Evolutionary conservation across 2,113 vertebrate genomes (phyloP), one percentile per base, ranked within the genome.

Genomic region (Aythya baeri): DNA sequence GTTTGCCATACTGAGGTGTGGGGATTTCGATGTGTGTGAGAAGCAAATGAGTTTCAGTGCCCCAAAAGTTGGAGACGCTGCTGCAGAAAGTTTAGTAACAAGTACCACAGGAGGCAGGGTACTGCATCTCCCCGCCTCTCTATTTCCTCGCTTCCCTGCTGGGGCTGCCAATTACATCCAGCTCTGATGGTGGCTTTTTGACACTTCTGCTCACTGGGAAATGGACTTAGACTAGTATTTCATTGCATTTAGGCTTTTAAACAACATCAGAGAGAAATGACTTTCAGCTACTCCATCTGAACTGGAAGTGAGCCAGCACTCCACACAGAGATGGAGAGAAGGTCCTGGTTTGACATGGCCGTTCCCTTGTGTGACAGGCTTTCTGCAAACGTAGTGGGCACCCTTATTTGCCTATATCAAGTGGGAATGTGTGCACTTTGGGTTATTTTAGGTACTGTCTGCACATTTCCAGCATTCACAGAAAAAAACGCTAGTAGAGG

Each of bases 231-330:
- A 74, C 83, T 92, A 88, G 84, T 82, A 76, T 96, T 91, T 84
- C 85, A 73, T 93, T 96, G 86, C 94, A 72, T 89, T 95, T 91
- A 84, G 83, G 68, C 89, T 97, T 96, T 96, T 89, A 95, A 96
- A 93, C 78, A 91, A 32, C 76, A 83, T 86, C 82, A 92, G 86
- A 95, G 61, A 93, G 58, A 93, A 96, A 91, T 89, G 31, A 88
- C 73, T 94, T 96, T 94, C 62, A 81, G 86, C 66, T 80, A 11
- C 70, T 93, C 67, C 65, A 34, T 87, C 91, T 90, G 66, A 93
- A 57, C 80, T 88, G 91, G 70, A 83, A 94, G 31, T 74, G 75
- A 89, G 71, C 77, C 87, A 95, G 80, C 2, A 9, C n/a, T 78
- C 34, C 54, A 70, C 38, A 27, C 29, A 89, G 81, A 78, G 96